Percentiles rank a stretch among this genome's conserved stretches.
Evolutionary conservation across 2,888 invertebrate genomes (phyloP).

Genomic region (Pantelozetes paolii): DNA sequence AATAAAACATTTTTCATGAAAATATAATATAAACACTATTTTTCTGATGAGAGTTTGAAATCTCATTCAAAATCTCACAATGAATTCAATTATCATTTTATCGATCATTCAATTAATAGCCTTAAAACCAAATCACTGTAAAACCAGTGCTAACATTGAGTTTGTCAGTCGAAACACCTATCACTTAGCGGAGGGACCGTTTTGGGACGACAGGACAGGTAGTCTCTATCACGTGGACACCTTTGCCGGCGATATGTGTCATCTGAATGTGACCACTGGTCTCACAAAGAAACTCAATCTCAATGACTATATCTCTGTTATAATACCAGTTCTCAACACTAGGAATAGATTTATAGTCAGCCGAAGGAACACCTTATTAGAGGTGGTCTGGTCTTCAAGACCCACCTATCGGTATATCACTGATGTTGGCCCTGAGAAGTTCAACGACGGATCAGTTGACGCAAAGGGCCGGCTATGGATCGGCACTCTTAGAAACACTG

Average conservation of each 20-base stretch:
- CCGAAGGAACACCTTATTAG: slow-evolving; percentile 41
- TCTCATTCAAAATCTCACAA: no score
- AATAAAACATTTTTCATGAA: no score
- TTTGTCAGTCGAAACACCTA: neutral
- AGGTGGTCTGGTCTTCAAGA: slow-evolving; percentile 45
- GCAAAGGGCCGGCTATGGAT: slow-evolving; percentile 67
- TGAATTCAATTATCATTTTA: no score
- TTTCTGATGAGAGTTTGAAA: no score
- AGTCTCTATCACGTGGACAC: slow-evolving; percentile 47
- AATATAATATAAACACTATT: no score
- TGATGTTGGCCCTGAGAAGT: slow-evolving; percentile 53
- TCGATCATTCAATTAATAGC: no score
- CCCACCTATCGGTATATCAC: slow-evolving; percentile 33
- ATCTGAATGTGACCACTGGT: neutral
- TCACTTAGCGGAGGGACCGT: slow-evolving; percentile 48
- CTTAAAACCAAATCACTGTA: no score
- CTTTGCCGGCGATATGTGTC: slow-evolving; percentile 45
- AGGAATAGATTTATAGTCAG: slow-evolving; percentile 42
- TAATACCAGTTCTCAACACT: slow-evolving; percentile 44
- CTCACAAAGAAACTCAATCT: slow-evolving; percentile 45
- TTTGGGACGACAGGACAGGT: slow-evolving; percentile 46
- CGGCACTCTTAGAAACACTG: slow-evolving; percentile 55
- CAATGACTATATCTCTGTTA: slow-evolving; percentile 45
- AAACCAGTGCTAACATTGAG: no score
- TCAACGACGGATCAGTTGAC: slow-evolving; percentile 78